Evolutionary conservation across 2,888 invertebrate species (phyloP), one percentile per base, ranked within the genome.

Genomic region (Galeruca laticollis): DNA sequence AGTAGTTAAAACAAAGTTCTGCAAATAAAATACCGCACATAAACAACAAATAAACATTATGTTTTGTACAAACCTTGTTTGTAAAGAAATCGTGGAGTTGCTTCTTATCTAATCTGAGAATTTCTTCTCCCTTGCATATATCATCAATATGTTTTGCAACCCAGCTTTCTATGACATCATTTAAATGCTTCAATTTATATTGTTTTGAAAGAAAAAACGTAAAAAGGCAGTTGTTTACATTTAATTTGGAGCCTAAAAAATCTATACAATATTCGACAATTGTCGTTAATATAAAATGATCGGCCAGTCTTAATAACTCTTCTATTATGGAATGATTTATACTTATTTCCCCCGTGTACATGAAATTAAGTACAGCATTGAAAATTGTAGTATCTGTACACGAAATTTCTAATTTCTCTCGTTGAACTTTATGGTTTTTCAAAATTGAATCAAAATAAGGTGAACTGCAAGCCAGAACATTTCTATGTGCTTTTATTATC

Each of bases 401-500:
- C 65, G 87, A 88, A 54, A 90, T 86, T 6, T 87, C 88, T 47
- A 90, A 81, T 81, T 89, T 86, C 77, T 89, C 88, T 76, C 86
- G 86, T 21, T 86, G 85, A 60, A 88, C 84, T 81, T 87, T 88
- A 76, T 86, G 86, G 73, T 86, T 86, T 73, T 88, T 88, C 71
- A 90, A 83, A 66, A 90, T 88, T 20, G 90, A 88, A 78, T 90
- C 90, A 79, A 91, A 90, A 81, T 90, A 90, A 0, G 90, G 90
- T 68, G 90, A 90, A 81, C 88, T 89, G 11, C 90, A 88, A 1
- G 90, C 90, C 62, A 91, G 82, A 65, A 91, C 88, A 82, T 88
- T 89, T 54, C 90, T 86, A 82, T 91, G 91, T 13, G 90, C 89
- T 75, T 87, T 86, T 75, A 90, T 88, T 72, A 88, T 86, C 76